Base-by-base conservation (phyloP, 37 sponge, comb jelly and placozoan species). In the Bolinopsis microptera region DNA sequence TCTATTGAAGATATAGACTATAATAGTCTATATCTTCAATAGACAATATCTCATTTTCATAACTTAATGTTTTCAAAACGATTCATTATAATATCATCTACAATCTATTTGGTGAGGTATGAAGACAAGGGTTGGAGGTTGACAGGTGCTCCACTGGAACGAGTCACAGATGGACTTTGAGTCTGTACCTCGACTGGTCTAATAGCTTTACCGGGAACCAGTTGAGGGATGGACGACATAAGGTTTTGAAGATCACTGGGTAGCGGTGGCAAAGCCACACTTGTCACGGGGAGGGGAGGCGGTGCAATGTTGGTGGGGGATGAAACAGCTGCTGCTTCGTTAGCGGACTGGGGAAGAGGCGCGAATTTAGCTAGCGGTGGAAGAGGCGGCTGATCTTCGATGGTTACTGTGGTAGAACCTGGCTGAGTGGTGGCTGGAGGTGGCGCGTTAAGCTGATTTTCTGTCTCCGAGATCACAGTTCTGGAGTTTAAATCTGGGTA, bases 401-500 rank as follows among this genome's bases (percentile, higher is more conserved):
- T n/a, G n/a, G n/a, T n/a, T n/a, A n/a, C n/a, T n/a, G n/a, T n/a
- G n/a, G n/a, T n/a, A n/a, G n/a, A n/a, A n/a, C n/a, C n/a, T n/a
- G n/a, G n/a, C n/a, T n/a, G n/a, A n/a, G n/a, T n/a, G n/a, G n/a
- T n/a, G n/a, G n/a, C 61, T 48, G 61, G 61, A 48, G 61, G 13
- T n/a, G n/a, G n/a, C n/a, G n/a, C n/a, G n/a, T n/a, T n/a, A n/a
- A n/a, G n/a, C n/a, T n/a, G n/a, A n/a, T n/a, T n/a, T 48, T 48
- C 61, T 48, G 61, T 13, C 9, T 48, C 61, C 61, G 13, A 0
- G 21, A 34, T 77, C 80, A 77, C 80, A 77, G 80, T 34, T 77
- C 80, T 77, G 36, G 80, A 77, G 27, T 16, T 77, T 21, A 22
- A 32, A 34, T 77, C 80, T 77, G 80, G 80, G 80, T 77, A 32